Conservation (phyloP, 64 coral and sea anemone species). For the Montipora capricornis region DNA sequence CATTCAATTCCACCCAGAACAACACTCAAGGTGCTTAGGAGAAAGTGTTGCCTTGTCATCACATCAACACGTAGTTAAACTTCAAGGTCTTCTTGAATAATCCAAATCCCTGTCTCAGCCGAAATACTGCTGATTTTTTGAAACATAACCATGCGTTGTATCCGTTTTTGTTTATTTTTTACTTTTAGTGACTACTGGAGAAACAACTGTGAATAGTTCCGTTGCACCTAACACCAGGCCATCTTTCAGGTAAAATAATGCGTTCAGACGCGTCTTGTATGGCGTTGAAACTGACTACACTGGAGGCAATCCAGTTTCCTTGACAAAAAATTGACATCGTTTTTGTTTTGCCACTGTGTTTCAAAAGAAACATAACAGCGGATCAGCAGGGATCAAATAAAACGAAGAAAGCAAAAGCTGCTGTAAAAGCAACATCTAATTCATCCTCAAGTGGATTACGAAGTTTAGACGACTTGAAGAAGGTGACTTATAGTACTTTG, state of each 20-base stretch:
- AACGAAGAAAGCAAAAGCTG: neutral
- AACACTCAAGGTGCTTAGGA: no score
- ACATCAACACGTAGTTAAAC: no score
- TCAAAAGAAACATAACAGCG: neutral
- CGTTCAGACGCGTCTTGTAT: neutral
- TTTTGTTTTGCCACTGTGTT: neutral
- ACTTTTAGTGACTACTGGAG: neutral
- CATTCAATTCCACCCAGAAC: no score
- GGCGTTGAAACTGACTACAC: no score
- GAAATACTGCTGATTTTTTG: neutral
- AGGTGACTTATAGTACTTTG: constrained; percentile 22
- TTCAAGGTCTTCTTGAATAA: no score
- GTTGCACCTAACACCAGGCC: neutral
- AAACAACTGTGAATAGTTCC: neutral
- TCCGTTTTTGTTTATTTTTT: neutral
- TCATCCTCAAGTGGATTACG: constrained; percentile 58
- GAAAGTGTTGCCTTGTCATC: no score
- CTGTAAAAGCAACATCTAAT: neutral
- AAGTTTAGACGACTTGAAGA: constrained; percentile 90
- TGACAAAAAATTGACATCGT: neutral
- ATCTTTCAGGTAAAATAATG: neutral
- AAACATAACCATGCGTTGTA: neutral
- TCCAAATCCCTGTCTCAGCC: no score
- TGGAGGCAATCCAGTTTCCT: neutral
- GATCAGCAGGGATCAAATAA: neutral